Evolutionary conservation across 2,113 vertebrate species (phyloP).

Genomic region (Carassius carassius): DNA sequence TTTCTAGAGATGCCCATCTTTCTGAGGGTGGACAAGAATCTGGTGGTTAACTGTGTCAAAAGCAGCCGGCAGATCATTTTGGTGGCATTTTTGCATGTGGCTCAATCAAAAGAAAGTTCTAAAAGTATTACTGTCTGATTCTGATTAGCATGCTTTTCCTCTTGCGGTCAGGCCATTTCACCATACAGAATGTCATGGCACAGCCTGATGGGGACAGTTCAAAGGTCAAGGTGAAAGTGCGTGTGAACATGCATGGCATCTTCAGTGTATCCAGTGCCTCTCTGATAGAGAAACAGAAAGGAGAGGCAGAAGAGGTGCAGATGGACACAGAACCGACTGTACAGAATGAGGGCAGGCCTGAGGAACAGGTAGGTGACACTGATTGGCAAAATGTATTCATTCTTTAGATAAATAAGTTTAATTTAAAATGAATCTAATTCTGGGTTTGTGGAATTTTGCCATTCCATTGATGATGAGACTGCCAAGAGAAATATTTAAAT

Average conservation of each 20-base stretch:
- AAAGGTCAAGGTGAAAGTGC: constrained; percentile 95
- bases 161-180: constrained; percentile 80
- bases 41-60: no score
- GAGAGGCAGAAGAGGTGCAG: constrained; percentile 78
- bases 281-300: constrained; percentile 86
- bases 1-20: no score
- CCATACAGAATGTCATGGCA: constrained; percentile 88
- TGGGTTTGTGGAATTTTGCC: background rate
- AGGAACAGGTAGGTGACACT: constrained; percentile 79
- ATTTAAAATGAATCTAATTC: background rate
- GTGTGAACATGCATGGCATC: constrained; percentile 89
- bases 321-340: constrained; percentile 84
- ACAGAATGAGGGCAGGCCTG: constrained; percentile 83
- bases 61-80: background rate
- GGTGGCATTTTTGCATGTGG: background rate
- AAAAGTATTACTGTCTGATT: background rate
- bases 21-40: no score
- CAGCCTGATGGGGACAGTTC: constrained; percentile 90
- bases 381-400: background rate
- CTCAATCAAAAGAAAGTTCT: background rate
- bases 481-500: background rate
- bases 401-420: background rate
- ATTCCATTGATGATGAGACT: background rate
- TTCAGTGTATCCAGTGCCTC: constrained; percentile 91
- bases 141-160: no score